Conservation (phyloP, 2,888 invertebrate species). For the Archips crataeganus region DNA sequence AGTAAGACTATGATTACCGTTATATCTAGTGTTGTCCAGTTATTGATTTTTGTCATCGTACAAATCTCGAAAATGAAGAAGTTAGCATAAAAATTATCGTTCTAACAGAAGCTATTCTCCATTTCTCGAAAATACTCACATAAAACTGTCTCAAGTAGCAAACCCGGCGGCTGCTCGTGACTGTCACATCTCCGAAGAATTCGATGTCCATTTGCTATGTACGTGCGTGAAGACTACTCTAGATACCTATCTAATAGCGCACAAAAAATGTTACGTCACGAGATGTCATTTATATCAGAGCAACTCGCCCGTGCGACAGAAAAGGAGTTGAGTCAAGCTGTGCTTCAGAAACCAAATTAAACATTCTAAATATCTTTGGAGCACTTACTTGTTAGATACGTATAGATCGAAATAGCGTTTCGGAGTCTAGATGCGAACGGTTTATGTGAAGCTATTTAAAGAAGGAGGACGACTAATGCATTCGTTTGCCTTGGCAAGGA, state of each 20-base stretch:
- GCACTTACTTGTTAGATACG: neutral
- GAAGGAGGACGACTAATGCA: conserved; percentile 18
- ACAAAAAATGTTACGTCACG: conserved; percentile 41
- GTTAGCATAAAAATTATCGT: neutral
- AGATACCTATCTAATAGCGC: conserved; percentile 37
- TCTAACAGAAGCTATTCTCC: neutral
- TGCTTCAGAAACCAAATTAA: conserved; percentile 2
- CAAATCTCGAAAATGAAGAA: neutral
- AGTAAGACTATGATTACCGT: no score
- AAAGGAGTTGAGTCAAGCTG: conserved; percentile 1
- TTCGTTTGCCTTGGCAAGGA: conserved; percentile 43
- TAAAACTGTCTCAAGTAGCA: conserved; percentile 4
- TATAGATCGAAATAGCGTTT: neutral
- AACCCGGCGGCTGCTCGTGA: conserved; percentile 62
- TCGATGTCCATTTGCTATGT: conserved; percentile 67
- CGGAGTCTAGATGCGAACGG: neutral
- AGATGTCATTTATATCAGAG: conserved; percentile 28
- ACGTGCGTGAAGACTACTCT: conserved; percentile 74
- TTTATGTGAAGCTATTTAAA: conserved; percentile 12
- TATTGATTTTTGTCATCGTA: neutral
- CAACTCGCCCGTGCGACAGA: conserved; percentile 7
- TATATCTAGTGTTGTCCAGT: neutral
- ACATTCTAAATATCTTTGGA: neutral
- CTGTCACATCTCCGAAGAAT: conserved; percentile 69
- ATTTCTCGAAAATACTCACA: neutral